These are phyloP conservation scores for Platypus cylindrus DNA, from an alignment of 2,888 invertebrate genomes.

Conservation along the genomic window DNA sequence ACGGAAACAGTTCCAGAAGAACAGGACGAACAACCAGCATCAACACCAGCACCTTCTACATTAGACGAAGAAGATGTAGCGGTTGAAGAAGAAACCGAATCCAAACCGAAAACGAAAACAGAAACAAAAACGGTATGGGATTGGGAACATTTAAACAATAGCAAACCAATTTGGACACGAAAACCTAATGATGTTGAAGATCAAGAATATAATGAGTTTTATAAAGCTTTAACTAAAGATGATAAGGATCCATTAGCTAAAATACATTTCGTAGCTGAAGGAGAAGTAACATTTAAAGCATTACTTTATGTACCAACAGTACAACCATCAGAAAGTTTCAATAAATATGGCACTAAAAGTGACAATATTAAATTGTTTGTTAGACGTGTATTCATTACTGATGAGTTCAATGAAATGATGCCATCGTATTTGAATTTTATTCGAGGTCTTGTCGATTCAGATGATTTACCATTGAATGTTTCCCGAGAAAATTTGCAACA, in stretches of 20 bases:
- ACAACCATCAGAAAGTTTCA: constrained; percentile 89
- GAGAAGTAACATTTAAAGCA: constrained; percentile 97
- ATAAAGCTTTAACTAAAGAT: constrained; percentile 89
- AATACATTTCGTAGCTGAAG: constrained; percentile 96
- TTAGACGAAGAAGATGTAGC: constrained; percentile 43
- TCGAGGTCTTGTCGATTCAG: constrained; percentile 95
- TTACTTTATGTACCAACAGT: constrained; percentile 85
- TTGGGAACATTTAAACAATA: constrained; percentile 92
- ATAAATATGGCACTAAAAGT: constrained; percentile 79
- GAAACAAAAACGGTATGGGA: constrained; percentile 94
- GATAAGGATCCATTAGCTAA: constrained; percentile 68
- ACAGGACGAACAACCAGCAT: constrained; percentile 38
- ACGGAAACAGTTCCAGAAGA: constrained; percentile 57
- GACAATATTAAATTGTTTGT: constrained; percentile 97
- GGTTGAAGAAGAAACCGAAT: constrained; percentile 61
- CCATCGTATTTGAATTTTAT: constrained; percentile 94
- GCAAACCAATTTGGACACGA: constrained; percentile 97
- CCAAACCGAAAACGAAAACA: constrained; percentile 71
- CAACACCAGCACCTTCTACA: constrained; percentile 46
- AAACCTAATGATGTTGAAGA: constrained; percentile 76
- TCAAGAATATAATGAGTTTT: constrained; percentile 89
- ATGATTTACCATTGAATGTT: constrained; percentile 96
- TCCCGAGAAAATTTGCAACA: constrained; percentile 97
- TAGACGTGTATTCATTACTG: constrained; percentile 96
- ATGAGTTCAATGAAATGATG: constrained; percentile 99